Evolutionary conservation across 1,140 invertebrate species (phyloP), one percentile per base, ranked within the genome.

Genomic region (Tetramorium simillimum): DNA sequence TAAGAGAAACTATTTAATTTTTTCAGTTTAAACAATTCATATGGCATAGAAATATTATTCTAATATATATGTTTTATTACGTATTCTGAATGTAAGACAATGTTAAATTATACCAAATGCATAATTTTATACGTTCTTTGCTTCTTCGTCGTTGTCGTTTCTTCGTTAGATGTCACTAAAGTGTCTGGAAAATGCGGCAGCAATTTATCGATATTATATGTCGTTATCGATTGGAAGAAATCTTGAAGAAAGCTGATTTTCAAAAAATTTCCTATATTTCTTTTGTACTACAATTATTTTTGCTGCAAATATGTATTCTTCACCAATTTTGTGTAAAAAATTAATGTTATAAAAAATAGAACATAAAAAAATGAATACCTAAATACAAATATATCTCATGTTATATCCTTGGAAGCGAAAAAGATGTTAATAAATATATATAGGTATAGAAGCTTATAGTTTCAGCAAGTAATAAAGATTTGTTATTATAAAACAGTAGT

Each of bases 151-250:
- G 21, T 43, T 33, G 21, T 37, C 6, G 14, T 16, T 24, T 43
- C 6, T 72, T 60, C 24, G 53, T 43, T 62, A 84, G 80, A 75
- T 84, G 80, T 84, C 80, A 73, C 80, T 84, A 58, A 84, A 84
- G 16, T 60, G 40, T 37, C 53, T 60, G 18, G 6, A 75, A 28
- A 84, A 58, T 18, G 16, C 24, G 10, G 24, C 3, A 84, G n/a
- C 6, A 49, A 9, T 9, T 21, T 3, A 12, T 69, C 14, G 28
- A 28, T 70, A 37, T 4, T 7, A 37, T 21, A 65, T 18, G 21
- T 46, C 6, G 7, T 65, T 51, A 14, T 33, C 3, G 67, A 37
- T 65, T 28, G 3, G 21, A 3, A 37, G 28, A 51, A 18, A 18
- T n/a, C 16, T 51, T 5, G 9, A 40, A 69, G 5, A 24, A 67